Conservation (phyloP, 2,113 vertebrate genomes). For the Tinamus guttatus region DNA sequence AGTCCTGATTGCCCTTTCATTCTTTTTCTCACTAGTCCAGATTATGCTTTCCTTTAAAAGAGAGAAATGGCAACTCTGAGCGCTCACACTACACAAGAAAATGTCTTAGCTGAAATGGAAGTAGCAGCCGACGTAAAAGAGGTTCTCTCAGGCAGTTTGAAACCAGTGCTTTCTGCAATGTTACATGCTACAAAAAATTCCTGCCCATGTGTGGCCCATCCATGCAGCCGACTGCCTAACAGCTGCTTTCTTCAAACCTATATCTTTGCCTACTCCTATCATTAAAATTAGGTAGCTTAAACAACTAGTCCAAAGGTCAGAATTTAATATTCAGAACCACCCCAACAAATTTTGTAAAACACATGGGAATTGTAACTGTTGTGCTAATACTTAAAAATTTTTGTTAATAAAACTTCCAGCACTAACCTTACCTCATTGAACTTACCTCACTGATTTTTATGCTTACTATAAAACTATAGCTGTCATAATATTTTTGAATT, state of each 20-base stretch:
- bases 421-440: constrained; percentile 82
- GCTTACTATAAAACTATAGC: constrained; percentile 78
- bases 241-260: constrained; percentile 65
- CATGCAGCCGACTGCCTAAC: constrained; percentile 60
- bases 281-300: constrained; percentile 75
- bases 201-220: constrained; percentile 13
- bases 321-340: constrained; percentile 70
- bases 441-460: constrained; percentile 82
- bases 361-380: constrained; percentile 77
- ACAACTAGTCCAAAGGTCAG: constrained; percentile 72
- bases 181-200: constrained; percentile 35
- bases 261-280: constrained; percentile 63
- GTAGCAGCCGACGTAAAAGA: not conserved
- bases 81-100: not conserved
- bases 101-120: not conserved
- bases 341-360: constrained; percentile 77
- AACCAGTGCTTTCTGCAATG: not conserved
- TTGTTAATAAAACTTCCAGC: constrained; percentile 83
- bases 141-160: not conserved
- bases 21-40: not conserved
- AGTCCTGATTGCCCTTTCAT: not conserved
- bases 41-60: not conserved
- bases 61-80: not conserved
- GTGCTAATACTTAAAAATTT: constrained; percentile 78
- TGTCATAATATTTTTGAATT: constrained; percentile 82